Conservation (phyloP, 2,797 vertebrate genomes). For the Neosilurus hyrtlii region DNA sequence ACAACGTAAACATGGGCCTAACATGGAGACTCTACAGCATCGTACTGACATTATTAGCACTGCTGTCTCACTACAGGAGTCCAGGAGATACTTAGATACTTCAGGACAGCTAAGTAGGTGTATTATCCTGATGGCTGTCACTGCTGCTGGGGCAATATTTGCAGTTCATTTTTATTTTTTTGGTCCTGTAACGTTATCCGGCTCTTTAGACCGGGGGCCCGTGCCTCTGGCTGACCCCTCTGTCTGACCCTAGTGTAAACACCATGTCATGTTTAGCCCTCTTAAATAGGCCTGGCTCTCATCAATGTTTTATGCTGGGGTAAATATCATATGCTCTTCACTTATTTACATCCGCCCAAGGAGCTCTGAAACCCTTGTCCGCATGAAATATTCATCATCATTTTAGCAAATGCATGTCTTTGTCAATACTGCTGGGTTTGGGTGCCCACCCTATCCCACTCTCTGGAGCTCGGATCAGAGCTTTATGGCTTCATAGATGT, state of each 20-base stretch:
- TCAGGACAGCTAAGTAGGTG: constrained; percentile 43
- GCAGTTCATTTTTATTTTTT: constrained; percentile 38
- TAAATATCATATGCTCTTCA: constrained; percentile 91
- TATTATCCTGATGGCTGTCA: constrained; percentile 54
- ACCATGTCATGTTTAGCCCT: constrained; percentile 86
- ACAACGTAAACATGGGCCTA: constrained; percentile 38
- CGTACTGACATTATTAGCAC: constrained; percentile 9
- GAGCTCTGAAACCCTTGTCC: constrained; percentile 75
- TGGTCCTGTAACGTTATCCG: constrained; percentile 66
- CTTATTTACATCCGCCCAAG: constrained; percentile 92
- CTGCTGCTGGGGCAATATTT: constrained; percentile 64
- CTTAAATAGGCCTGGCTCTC: constrained; percentile 85
- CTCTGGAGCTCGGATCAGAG: constrained; percentile 44
- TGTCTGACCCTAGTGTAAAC: constrained; percentile 84
- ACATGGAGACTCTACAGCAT: constrained; percentile 19
- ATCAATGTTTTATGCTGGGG: constrained; percentile 89
- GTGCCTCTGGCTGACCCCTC: constrained; percentile 72
- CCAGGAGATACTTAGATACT: constrained; percentile 3
- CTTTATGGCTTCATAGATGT: constrained; percentile 58
- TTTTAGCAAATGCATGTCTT: constrained; percentile 76
- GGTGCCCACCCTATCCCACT: constrained; percentile 60
- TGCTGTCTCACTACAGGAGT: not conserved
- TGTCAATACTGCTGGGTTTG: constrained; percentile 67
- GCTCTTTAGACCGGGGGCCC: constrained; percentile 71
- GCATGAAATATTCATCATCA: constrained; percentile 79